These are phyloP conservation scores for Cantharis flavilabris DNA, from an alignment of 2,888 invertebrate species.

Conservation along the genomic window DNA sequence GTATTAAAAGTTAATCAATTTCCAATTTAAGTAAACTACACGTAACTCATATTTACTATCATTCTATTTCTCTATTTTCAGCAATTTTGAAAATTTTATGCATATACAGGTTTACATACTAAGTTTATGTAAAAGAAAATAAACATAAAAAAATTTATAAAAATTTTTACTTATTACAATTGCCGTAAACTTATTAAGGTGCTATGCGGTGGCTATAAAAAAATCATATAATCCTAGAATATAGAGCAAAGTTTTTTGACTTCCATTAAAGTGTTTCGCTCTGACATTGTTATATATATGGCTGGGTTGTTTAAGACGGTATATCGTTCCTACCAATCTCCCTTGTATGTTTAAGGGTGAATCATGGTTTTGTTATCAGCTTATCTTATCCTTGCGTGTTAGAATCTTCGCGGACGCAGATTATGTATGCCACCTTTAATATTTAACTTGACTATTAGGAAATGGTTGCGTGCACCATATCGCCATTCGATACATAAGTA, in stretches of 20 bases:
- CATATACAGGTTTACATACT: too few species aligned
- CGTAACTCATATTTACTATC: too few species aligned
- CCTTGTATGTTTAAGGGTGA: conserved; percentile 44
- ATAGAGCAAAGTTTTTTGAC: conserved; percentile 30
- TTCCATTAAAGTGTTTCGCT: conserved; percentile 27
- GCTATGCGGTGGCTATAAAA: not conserved
- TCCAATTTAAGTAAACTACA: too few species aligned
- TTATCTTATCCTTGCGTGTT: conserved; percentile 45
- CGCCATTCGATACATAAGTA: not conserved
- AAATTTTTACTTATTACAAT: not conserved
- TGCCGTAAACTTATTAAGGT: not conserved
- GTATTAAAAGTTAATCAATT: too few species aligned
- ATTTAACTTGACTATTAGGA: conserved; percentile 25
- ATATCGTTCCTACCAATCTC: conserved; percentile 32
- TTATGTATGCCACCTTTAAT: conserved; percentile 38
- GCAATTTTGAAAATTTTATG: too few species aligned
- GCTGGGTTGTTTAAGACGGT: conserved; percentile 33
- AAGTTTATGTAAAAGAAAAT: too few species aligned
- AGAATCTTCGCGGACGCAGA: conserved; percentile 39
- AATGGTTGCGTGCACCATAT: conserved; percentile 1
- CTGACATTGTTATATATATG: conserved; percentile 32
- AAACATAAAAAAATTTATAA: not conserved
- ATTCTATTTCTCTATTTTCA: too few species aligned
- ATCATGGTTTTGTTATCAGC: conserved; percentile 43
- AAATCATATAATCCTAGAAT: conserved; percentile 12